phyloP scores from a whole-genome alignment of 2,888 invertebrate species.

The Tholera decimalis region DNA sequence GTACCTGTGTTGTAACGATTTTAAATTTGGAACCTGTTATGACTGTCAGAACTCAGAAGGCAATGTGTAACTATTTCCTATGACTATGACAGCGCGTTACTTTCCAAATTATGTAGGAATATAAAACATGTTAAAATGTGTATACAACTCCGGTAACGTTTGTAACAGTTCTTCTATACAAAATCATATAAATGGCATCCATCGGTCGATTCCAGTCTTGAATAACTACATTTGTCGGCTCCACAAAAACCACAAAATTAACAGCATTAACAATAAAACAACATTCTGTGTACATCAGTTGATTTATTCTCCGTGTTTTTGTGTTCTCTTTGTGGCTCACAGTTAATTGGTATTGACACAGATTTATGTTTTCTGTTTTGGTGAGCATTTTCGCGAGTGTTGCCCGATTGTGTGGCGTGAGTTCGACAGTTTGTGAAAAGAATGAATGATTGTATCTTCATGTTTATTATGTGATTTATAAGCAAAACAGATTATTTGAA shows the following conservation, averaged over 20 bases:
- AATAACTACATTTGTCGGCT: constrained; percentile 16
- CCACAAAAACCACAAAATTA: constrained; percentile 51
- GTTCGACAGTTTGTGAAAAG: constrained; percentile 53
- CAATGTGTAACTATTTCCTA: not conserved
- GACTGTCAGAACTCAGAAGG: too few species aligned
- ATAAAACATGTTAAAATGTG: not conserved
- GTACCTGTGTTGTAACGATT: too few species aligned
- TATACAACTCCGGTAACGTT: not conserved
- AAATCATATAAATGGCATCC: not conserved
- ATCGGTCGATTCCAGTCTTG: constrained; percentile 10
- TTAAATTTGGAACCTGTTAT: too few species aligned
- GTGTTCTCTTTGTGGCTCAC: constrained; percentile 62
- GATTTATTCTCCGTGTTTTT: constrained; percentile 66
- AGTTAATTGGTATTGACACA: constrained; percentile 81
- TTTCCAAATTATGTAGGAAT: not conserved
- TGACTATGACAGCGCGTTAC: not conserved
- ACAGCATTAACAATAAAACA: constrained; percentile 61
- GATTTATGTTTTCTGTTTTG: constrained; percentile 77
- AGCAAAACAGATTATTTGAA: constrained; percentile 19
- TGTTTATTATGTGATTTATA: constrained; percentile 23
- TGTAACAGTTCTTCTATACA: not conserved
- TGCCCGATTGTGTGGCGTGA: constrained; percentile 48
- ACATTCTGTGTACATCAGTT: constrained; percentile 54
- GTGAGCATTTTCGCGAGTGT: constrained; percentile 64
- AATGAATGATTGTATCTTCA: constrained; percentile 49